Conservation (phyloP, 2,113 vertebrate genomes). For the Scomber scombrus region DNA sequence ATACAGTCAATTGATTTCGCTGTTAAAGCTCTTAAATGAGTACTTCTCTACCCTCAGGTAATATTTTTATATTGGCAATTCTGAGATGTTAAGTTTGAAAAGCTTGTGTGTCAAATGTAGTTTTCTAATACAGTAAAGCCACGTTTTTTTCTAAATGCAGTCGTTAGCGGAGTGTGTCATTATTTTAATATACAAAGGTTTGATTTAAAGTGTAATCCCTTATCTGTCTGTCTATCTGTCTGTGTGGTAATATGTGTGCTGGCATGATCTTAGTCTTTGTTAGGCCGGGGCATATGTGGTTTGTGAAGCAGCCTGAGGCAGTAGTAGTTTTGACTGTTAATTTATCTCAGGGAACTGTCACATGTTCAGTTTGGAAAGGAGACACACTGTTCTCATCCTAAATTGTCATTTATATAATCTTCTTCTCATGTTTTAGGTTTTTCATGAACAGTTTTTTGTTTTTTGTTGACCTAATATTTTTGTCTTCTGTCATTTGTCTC, state of each 20-base stretch:
- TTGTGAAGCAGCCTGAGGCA: background rate
- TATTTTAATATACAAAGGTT: background rate
- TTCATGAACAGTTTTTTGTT: background rate
- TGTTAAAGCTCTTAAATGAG: no score
- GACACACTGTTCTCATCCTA: conserved; percentile 2
- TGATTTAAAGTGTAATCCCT: background rate
- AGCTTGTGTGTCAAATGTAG: no score
- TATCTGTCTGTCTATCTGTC: no score
- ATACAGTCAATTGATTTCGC: no score
- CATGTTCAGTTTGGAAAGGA: conserved; percentile 17
- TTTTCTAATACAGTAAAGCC: no score
- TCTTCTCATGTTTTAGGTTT: background rate
- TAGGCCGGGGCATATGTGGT: background rate
- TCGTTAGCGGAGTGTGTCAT: no score
- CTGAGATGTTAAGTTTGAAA: no score
- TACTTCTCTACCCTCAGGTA: no score
- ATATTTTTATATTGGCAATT: no score
- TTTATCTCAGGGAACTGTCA: conserved; percentile 14
- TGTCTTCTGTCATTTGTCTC: conserved; percentile 4
- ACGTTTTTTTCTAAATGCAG: no score
- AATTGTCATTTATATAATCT: background rate
- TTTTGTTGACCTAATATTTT: background rate
- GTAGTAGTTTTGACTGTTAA: background rate
- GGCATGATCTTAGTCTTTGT: background rate
- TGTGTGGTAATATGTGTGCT: background rate